Evolutionary conservation across 2,797 vertebrate genomes (phyloP).

Genomic region (Anomalospiza imberbis): DNA sequence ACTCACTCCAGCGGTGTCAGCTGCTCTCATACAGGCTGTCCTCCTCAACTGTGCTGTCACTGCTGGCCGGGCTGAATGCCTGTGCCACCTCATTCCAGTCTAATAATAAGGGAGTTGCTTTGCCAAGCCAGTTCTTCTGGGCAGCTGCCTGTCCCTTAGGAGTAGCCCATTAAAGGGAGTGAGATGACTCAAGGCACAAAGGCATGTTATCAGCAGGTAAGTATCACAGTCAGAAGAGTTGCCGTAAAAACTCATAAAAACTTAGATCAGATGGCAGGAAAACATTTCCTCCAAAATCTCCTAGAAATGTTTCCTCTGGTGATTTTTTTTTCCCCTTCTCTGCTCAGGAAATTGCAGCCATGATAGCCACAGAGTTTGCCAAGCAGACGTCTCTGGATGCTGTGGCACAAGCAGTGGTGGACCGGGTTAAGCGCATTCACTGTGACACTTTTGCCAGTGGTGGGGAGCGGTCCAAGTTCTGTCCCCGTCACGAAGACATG

Average conservation of each 20-base stretch:
- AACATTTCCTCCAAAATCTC: neutral
- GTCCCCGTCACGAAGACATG: constrained; percentile 93
- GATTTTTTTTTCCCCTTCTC: neutral
- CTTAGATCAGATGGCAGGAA: neutral
- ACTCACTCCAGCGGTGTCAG: neutral
- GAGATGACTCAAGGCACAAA: neutral
- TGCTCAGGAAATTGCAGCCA: constrained; percentile 90
- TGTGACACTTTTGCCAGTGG: constrained; percentile 90
- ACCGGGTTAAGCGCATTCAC: constrained; percentile 90
- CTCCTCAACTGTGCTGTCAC: neutral
- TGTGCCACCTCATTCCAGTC: neutral
- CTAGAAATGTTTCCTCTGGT: neutral
- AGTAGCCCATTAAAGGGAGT: neutral
- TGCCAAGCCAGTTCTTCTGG: neutral
- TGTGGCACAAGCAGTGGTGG: constrained; percentile 93
- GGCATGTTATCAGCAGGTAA: neutral
- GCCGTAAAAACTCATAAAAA: neutral
- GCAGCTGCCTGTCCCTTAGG: neutral
- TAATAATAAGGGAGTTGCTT: neutral
- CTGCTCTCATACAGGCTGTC: neutral
- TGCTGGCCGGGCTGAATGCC: neutral
- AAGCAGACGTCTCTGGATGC: constrained; percentile 89
- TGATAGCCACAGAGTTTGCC: constrained; percentile 94
- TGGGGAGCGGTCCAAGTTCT: constrained; percentile 85
- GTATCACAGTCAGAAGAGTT: neutral